A percentile compares a stretch with the other conserved stretches of the same genome.
These are phyloP conservation scores for Zaprionus taronus DNA, from an alignment of 1,140 invertebrate species.

Conservation along the genomic window DNA sequence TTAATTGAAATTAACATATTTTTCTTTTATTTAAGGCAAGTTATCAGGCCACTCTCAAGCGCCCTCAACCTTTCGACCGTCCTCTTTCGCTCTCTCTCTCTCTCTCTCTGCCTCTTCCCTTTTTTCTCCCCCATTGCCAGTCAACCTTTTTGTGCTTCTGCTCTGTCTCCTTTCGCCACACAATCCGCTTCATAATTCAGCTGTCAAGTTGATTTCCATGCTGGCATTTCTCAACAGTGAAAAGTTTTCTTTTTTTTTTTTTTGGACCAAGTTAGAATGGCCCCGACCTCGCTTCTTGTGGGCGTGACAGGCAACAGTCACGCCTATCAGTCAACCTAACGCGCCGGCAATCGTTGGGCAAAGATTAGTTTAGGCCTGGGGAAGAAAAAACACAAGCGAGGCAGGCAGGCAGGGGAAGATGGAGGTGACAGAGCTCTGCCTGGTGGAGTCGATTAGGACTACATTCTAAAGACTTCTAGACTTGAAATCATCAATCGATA, in stretches of 20 bases:
- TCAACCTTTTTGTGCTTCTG: neutral
- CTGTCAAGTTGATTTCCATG: slow-evolving; percentile 58
- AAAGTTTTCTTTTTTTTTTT: slow-evolving; percentile 45
- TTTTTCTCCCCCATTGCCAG: neutral
- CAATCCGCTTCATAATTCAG: slow-evolving; percentile 12
- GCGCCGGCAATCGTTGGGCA: neutral
- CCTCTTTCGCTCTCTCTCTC: neutral
- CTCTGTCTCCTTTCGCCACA: neutral
- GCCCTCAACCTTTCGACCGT: neutral
- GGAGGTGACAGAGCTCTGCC: neutral
- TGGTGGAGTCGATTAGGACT: neutral
- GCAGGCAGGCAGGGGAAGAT: neutral
- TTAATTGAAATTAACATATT: slow-evolving; percentile 82
- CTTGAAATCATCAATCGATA: neutral
- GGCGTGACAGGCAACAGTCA: slow-evolving; percentile 23
- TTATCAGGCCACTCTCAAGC: slow-evolving; percentile 38
- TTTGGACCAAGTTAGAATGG: neutral
- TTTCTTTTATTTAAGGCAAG: slow-evolving; percentile 72
- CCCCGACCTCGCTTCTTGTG: neutral
- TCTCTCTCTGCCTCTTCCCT: neutral
- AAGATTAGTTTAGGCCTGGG: neutral
- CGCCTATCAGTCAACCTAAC: slow-evolving; percentile 20
- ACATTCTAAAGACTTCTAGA: neutral
- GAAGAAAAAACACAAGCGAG: neutral
- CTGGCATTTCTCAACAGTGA: slow-evolving; percentile 37